These are phyloP conservation scores for Rhegmatorhina hoffmannsi DNA, from an alignment of 2,113 vertebrate species.

Conservation along the genomic window DNA sequence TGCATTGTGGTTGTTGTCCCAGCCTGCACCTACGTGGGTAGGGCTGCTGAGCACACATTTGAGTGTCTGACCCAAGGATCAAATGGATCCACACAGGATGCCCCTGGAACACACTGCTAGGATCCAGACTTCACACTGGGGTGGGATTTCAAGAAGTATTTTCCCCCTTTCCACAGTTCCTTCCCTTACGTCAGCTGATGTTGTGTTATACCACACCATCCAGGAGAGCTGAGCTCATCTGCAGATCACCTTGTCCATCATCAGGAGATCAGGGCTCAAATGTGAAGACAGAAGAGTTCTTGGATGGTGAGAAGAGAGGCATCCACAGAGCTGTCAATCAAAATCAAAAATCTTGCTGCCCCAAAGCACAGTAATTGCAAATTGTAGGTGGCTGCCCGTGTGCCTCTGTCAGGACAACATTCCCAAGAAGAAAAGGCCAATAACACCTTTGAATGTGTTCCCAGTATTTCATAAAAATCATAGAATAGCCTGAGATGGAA, in stretches of 20 bases:
- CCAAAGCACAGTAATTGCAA: background rate
- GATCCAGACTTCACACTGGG: background rate
- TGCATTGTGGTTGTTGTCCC: background rate
- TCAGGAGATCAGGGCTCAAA: background rate
- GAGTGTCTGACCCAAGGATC: background rate
- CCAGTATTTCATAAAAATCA: background rate
- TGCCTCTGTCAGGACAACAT: rapidly evolving
- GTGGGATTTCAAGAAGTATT: background rate
- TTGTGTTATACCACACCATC: background rate
- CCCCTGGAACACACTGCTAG: background rate
- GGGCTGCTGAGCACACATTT: background rate
- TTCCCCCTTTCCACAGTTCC: background rate
- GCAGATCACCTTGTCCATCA: background rate
- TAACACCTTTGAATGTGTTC: background rate
- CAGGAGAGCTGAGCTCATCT: background rate
- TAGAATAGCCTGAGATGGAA: background rate
- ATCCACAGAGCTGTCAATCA: background rate
- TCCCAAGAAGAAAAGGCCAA: background rate
- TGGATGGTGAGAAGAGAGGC: background rate
- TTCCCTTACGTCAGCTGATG: background rate
- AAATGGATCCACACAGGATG: background rate
- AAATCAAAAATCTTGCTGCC: rapidly evolving
- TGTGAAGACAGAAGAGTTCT: background rate
- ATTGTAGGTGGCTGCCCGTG: background rate
- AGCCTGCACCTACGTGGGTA: background rate